A percentile compares a stretch with the other conserved stretches of the same genome.
Conservation (phyloP, 2,888 invertebrate species). For the Taphrorychus bicolor region DNA sequence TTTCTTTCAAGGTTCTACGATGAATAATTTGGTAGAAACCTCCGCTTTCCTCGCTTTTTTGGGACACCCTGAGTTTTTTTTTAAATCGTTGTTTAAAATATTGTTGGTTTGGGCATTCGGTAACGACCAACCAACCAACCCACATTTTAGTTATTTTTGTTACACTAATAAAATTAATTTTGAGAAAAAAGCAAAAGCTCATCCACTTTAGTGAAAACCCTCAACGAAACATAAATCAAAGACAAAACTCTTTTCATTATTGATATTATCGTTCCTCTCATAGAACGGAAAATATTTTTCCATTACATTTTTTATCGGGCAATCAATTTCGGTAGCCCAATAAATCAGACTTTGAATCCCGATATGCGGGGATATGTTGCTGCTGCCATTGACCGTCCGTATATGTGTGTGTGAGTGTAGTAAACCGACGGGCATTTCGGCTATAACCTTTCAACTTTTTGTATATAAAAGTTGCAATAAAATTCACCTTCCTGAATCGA, state of each 20-base stretch:
- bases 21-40: too few species aligned
- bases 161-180: neutral
- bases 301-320: slow-evolving; percentile 41
- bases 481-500: slow-evolving; percentile 59
- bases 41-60: too few species aligned
- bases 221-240: neutral
- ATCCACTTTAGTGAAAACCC: neutral
- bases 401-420: slow-evolving; percentile 13
- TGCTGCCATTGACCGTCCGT: slow-evolving; percentile 48
- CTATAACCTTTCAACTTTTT: slow-evolving; percentile 55
- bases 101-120: neutral
- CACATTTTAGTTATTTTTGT: too few species aligned
- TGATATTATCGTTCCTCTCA: slow-evolving; percentile 37
- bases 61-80: too few species aligned
- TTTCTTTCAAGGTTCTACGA: too few species aligned
- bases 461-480: slow-evolving; percentile 56
- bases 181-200: neutral
- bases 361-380: slow-evolving; percentile 48
- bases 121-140: too few species aligned
- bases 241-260: slow-evolving; percentile 34
- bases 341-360: slow-evolving; percentile 50
- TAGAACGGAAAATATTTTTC: slow-evolving; percentile 38
- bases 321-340: slow-evolving; percentile 44
- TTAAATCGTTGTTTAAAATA: too few species aligned
- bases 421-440: slow-evolving; percentile 26